Percentiles rank a stretch among this genome's conserved stretches.
Conservation (phyloP, 2,113 vertebrate species). For the Ginglymostoma cirratum region DNA sequence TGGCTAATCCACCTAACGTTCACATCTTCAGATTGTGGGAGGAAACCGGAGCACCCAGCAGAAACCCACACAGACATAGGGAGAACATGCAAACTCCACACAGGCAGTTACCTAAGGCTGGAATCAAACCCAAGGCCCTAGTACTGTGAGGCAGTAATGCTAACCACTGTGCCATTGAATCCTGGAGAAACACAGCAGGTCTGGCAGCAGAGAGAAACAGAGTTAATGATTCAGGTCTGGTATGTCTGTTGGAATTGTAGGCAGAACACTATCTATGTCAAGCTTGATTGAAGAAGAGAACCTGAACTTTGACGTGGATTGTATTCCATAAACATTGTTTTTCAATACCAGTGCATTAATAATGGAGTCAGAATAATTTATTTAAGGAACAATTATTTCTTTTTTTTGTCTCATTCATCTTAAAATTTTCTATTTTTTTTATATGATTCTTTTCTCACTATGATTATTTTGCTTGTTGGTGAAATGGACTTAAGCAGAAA, state of each 20-base stretch:
- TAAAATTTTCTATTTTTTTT: not conserved
- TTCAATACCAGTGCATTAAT: not conserved
- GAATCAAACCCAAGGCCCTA: too few relatives aligned
- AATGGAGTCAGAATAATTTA: not conserved
- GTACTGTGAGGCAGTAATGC: too few relatives aligned
- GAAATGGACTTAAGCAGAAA: not conserved
- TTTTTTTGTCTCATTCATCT: not conserved
- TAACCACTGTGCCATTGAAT: too few relatives aligned
- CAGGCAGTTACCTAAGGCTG: too few relatives aligned
- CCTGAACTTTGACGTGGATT: not conserved
- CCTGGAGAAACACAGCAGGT: too few relatives aligned
- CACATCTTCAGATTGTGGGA: too few relatives aligned
- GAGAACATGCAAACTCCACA: too few relatives aligned
- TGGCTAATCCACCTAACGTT: too few relatives aligned
- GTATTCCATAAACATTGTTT: not conserved
- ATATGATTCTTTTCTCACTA: not conserved
- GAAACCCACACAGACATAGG: too few relatives aligned
- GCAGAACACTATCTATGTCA: not conserved
- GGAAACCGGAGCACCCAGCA: too few relatives aligned
- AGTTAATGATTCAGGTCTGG: too few relatives aligned
- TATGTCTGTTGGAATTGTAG: not conserved
- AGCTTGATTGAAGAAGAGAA: not conserved
- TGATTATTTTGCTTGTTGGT: not conserved
- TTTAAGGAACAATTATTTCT: not conserved
- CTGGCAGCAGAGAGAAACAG: too few relatives aligned